Conservation (phyloP, 2,113 vertebrate species). For the Oplegnathus fasciatus region DNA sequence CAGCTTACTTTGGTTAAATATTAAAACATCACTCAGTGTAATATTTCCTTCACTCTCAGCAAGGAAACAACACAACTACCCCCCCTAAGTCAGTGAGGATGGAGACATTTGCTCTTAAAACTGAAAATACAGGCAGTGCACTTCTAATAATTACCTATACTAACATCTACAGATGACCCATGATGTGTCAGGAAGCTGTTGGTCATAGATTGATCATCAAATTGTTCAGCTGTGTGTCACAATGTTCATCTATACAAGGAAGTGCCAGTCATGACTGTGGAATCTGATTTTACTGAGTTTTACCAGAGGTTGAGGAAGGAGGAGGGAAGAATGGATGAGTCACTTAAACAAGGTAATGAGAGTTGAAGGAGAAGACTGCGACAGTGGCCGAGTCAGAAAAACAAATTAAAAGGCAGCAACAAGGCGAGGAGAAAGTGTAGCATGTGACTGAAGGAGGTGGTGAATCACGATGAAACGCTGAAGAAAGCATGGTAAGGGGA, state of each 20-base stretch:
- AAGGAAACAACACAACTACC: constrained; percentile 3
- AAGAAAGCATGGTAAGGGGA: constrained; percentile 19
- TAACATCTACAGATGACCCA: constrained; percentile 2
- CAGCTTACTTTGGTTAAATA: constrained; percentile 24
- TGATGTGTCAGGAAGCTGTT: constrained; percentile 8
- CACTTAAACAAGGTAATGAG: constrained; percentile 43
- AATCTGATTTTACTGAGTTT: constrained; percentile 50
- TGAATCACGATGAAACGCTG: constrained; percentile 49
- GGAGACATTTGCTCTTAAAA: constrained; percentile 16
- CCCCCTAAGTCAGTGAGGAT: not conserved
- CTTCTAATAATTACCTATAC: constrained; percentile 2
- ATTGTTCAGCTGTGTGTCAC: constrained; percentile 47
- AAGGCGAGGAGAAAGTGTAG: constrained; percentile 31
- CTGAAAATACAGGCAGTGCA: constrained; percentile 4
- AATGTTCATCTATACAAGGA: constrained; percentile 47
- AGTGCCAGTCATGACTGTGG: constrained; percentile 58
- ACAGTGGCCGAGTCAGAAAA: constrained; percentile 44
- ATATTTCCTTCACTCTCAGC: not conserved
- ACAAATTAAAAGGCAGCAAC: constrained; percentile 42
- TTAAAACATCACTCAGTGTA: constrained; percentile 13
- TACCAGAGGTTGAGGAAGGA: constrained; percentile 30
- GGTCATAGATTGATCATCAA: constrained; percentile 50
- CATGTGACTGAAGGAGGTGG: constrained; percentile 15
- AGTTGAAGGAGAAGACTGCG: not conserved
- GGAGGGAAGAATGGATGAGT: constrained; percentile 50